Conservation (phyloP, 2,113 vertebrate species). For the Empidonax traillii region DNA sequence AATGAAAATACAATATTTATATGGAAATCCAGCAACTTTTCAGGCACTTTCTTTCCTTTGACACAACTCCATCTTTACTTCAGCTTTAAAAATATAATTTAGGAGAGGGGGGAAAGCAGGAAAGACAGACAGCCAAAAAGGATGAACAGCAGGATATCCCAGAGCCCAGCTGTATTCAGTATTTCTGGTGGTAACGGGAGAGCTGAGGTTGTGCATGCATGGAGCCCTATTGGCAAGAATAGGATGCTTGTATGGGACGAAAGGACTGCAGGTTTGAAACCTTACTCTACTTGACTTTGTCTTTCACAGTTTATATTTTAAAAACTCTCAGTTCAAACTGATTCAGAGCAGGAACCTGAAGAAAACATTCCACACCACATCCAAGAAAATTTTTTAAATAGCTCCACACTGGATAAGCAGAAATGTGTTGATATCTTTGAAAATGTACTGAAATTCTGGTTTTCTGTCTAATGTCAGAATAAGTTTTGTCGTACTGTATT, state of each 20-base stretch:
- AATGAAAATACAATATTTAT: slow-evolving; percentile 65
- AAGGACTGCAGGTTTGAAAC: background rate
- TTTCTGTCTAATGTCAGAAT: background rate
- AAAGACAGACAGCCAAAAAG: background rate
- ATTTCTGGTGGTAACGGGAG: background rate
- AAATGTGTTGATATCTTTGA: background rate
- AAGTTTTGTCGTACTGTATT: background rate
- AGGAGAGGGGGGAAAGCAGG: background rate
- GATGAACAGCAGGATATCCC: background rate
- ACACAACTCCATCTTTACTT: background rate
- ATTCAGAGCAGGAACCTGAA: background rate
- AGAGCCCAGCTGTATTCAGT: background rate
- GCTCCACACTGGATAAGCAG: background rate
- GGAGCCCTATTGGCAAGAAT: background rate
- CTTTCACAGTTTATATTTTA: background rate
- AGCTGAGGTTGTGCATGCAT: background rate
- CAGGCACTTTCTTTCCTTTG: slow-evolving; percentile 32
- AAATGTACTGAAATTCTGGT: background rate
- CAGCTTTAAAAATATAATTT: slow-evolving; percentile 46
- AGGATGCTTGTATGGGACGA: background rate
- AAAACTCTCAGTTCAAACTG: background rate
- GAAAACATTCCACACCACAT: background rate
- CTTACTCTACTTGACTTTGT: background rate
- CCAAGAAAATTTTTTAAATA: background rate
- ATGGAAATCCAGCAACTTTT: slow-evolving; percentile 61